These are phyloP conservation scores for Onychomys arenicola DNA, from an alignment of 2,797 vertebrate species.

Conservation along the genomic window DNA sequence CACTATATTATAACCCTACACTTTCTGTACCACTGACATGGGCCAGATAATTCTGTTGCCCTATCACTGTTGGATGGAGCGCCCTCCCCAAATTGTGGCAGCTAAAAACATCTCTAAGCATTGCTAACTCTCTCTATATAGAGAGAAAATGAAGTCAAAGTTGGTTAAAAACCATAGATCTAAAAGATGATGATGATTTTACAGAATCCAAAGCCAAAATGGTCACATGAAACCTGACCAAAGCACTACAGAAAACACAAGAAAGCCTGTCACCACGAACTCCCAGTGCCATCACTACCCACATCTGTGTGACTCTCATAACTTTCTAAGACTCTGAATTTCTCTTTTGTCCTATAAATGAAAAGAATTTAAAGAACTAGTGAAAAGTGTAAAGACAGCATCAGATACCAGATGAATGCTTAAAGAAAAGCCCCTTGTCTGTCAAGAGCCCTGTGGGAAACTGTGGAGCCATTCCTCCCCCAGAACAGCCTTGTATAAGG, in stretches of 20 bases:
- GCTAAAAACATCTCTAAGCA: not conserved
- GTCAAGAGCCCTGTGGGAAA: not conserved
- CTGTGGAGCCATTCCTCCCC: not conserved
- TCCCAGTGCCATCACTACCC: not conserved
- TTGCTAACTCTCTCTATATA: not conserved
- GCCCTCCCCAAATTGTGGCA: not conserved
- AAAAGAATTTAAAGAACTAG: not conserved
- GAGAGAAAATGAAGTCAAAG: not conserved
- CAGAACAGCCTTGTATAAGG: not conserved
- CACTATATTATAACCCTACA: rapidly evolving
- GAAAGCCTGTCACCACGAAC: not conserved
- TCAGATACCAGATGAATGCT: not conserved
- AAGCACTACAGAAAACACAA: not conserved
- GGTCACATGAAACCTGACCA: not conserved
- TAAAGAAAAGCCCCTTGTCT: not conserved
- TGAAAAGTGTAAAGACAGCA: not conserved
- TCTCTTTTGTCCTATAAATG: not conserved
- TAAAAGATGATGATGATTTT: not conserved
- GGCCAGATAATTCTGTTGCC: not conserved
- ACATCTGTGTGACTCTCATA: not conserved
- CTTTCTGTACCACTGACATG: too few species aligned
- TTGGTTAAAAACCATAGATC: not conserved
- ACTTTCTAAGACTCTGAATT: not conserved
- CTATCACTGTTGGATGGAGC: not conserved
- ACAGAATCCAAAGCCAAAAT: not conserved